phyloP scores from a whole-genome alignment of 2,113 vertebrate species.

The Corynorhinus townsendii region DNA sequence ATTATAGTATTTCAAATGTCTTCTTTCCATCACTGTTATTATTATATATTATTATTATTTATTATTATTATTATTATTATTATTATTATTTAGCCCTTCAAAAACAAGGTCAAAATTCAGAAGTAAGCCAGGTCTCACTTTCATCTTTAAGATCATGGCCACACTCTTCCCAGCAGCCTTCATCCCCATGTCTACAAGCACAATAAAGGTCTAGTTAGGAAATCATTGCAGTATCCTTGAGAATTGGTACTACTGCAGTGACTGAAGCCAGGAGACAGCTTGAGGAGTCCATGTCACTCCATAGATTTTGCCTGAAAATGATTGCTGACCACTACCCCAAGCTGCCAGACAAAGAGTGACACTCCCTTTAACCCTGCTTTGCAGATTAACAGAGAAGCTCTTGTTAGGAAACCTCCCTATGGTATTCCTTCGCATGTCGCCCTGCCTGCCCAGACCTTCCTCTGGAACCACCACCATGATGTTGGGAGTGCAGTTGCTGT shows the following conservation, averaged over 20 bases:
- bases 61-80: neutral
- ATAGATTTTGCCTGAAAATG: neutral
- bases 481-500: neutral
- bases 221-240: neutral
- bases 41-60: neutral
- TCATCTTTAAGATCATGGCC: slow-evolving; percentile 8
- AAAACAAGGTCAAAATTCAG: slow-evolving; percentile 38
- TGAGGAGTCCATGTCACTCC: neutral
- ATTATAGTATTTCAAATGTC: neutral
- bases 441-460: neutral
- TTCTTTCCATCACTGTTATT: neutral
- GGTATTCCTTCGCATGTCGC: neutral
- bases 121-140: neutral
- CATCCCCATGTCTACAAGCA: neutral
- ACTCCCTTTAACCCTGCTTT: neutral
- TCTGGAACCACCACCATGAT: neutral
- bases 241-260: neutral
- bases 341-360: neutral
- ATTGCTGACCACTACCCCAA: too few relatives aligned
- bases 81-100: neutral
- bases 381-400: neutral
- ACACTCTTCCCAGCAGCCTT: neutral
- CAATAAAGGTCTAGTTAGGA: slow-evolving; percentile 9
- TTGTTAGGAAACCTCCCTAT: neutral
- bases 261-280: neutral